Base-by-base conservation (phyloP, 2,888 invertebrate species). In the Lamellibrachia columna region DNA sequence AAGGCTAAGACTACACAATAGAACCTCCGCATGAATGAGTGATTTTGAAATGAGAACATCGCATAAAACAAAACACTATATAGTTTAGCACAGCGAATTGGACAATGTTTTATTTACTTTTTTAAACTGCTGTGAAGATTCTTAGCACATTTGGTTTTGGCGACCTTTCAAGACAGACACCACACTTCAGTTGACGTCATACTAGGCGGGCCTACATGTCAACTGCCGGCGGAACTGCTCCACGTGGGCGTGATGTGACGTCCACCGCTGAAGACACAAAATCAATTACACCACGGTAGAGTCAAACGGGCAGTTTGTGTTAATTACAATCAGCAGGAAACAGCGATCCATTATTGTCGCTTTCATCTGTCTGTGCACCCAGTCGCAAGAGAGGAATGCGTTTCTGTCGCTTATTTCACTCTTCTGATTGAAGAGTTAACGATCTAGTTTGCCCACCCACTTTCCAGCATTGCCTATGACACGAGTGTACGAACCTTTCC, bases 281-380 rank as follows among this genome's bases (percentile, higher is more conserved):
- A 75, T 75, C 75, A 75, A 75, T 75, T 15, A 75, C 4, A 22
- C 75, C 22, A 75, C 15, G 75, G 75, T n/a, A 1, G 22, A n/a
- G 75, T 75, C 75, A 22, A 75, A 75, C 75, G 75, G 75, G 75
- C 75, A 6, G 75, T 22, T n/a, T 75, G 22, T 75, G 75, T 75
- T 75, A 75, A 75, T 75, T 75, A 75, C n/a, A 75, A 75, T 75
- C 75, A 75, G 75, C 75, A 75, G 75, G 75, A 75, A 75, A 75
- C 6, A 75, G 22, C 75, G 6, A 75, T 75, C n/a, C 15, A 75
- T 75, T 75, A 75, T 75, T 75, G 75, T 15, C 22, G 22, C n/a
- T 15, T 75, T 75, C 75, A 75, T n/a, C 75, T 75, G 75, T 75
- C 75, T 75, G 15, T 15, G 22, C 75, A 6, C 4, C 75, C 75